Base-by-base conservation (phyloP, 2,113 vertebrate genomes). In the Salvelinus namaycush region DNA sequence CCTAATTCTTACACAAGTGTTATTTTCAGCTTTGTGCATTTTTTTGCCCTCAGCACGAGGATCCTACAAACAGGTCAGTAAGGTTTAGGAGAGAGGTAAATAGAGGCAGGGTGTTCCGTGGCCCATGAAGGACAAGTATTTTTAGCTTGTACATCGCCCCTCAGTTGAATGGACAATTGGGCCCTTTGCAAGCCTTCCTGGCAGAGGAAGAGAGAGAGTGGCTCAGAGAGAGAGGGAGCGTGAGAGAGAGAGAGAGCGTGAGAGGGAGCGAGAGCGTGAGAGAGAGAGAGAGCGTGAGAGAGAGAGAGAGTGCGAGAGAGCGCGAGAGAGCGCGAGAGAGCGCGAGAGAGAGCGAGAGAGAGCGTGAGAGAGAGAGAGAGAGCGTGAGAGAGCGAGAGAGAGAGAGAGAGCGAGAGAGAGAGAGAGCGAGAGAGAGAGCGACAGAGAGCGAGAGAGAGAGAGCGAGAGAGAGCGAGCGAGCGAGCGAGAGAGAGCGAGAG, bases 1-100 rank as follows among this genome's bases (percentile, higher is more conserved):
- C 83, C 83, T 83, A 91, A 91, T 92, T 90, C 89, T 91, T 89
- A 76, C 82, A 44, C 39, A 44, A 3, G 9, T 12, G 39, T 11
- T 44, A 91, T 93, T 94, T 93, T 90, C 81, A 91, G 87, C 39
- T 12, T 9, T 44, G 39, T 44, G 39, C 83, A 78, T 83, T 89
- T 89, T 62, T 62, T 2, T 88, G 82, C 81, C 16, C 72, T 77
- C 74, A 73, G 70, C 70, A 31, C 31, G 79, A 79, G 76, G 70
- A 81, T 84, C 86, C 77, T 84, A 88, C 91, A 91, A 92, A 93
- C 92, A 91, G 88, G 88, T 90, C 86, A 91, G 88, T 74, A 87
- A 78, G 86, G 84, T 89, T 88, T 89, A 86, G 86, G 76, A 87
- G 82, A 84, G 88, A 68, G 82, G 90, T 92, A 94, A 92, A 94